Evolutionary conservation across 2,113 vertebrate genomes (phyloP).

Genomic region (Sminthopsis crassicaudata): DNA sequence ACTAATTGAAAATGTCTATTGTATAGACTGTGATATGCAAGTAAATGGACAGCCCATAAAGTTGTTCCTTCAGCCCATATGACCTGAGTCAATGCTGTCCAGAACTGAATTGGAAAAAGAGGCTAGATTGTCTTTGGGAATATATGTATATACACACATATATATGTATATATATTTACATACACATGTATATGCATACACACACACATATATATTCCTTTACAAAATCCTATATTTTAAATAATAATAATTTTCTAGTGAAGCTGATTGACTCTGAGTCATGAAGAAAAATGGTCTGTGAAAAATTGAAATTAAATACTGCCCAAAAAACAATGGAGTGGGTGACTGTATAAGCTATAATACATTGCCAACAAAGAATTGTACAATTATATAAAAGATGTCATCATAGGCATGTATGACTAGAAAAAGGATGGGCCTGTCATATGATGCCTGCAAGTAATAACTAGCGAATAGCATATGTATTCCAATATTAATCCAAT

Average conservation of each 20-base stretch:
- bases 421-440: background rate
- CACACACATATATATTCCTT: too few species aligned
- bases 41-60: background rate
- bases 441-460: background rate
- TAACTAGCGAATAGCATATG: background rate
- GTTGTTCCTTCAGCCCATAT: background rate
- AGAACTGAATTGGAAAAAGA: too few species aligned
- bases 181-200: too few species aligned
- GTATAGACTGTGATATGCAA: background rate
- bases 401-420: background rate
- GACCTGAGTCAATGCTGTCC: background rate
- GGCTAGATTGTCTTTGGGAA: too few species aligned
- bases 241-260: background rate
- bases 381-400: background rate
- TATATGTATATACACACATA: too few species aligned
- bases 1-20: background rate
- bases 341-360: background rate
- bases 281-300: background rate
- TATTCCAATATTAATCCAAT: background rate
- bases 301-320: background rate
- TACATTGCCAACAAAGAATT: background rate
- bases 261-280: background rate
- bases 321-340: background rate
- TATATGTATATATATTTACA: too few species aligned
- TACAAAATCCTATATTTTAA: too few species aligned